A percentile compares a stretch with the other conserved stretches of the same genome.
phyloP scores from a whole-genome alignment of 64 coral and sea anemone genomes.

The Montipora cactus region DNA sequence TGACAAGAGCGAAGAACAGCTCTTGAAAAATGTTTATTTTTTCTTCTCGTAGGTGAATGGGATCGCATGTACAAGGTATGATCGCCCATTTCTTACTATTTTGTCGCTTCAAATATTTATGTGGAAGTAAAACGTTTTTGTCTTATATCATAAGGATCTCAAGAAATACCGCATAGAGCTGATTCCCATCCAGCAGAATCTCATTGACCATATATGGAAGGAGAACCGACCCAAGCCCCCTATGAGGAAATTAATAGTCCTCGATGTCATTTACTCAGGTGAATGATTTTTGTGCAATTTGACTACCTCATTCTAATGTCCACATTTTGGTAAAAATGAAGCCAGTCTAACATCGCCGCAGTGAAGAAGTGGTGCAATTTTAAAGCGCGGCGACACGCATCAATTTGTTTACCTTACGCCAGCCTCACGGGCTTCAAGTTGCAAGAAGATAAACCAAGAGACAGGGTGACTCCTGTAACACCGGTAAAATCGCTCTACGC shows the following conservation, averaged over 20 bases:
- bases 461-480: too few relatives aligned
- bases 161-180: conserved; percentile 44
- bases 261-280: conserved; percentile 80
- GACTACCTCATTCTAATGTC: too few relatives aligned
- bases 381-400: too few relatives aligned
- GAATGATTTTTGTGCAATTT: not conserved
- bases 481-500: too few relatives aligned
- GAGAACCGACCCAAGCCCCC: conserved; percentile 36
- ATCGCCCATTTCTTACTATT: not conserved
- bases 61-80: conserved; percentile 71
- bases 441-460: too few relatives aligned
- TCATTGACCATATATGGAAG: conserved; percentile 80
- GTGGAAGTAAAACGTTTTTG: not conserved
- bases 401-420: too few relatives aligned
- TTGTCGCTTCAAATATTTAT: not conserved
- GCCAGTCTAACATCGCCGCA: too few relatives aligned
- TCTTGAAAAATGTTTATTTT: not conserved
- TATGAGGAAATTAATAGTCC: conserved; percentile 64
- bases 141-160: conserved; percentile 48
- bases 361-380: too few relatives aligned
- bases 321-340: too few relatives aligned
- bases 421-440: too few relatives aligned
- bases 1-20: not conserved
- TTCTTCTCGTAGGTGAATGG: conserved; percentile 72
- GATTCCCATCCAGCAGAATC: conserved; percentile 64